Conservation (phyloP, 30 jellyfish, hydroid and myxozoan species). For the Rhopilema esculentum region DNA sequence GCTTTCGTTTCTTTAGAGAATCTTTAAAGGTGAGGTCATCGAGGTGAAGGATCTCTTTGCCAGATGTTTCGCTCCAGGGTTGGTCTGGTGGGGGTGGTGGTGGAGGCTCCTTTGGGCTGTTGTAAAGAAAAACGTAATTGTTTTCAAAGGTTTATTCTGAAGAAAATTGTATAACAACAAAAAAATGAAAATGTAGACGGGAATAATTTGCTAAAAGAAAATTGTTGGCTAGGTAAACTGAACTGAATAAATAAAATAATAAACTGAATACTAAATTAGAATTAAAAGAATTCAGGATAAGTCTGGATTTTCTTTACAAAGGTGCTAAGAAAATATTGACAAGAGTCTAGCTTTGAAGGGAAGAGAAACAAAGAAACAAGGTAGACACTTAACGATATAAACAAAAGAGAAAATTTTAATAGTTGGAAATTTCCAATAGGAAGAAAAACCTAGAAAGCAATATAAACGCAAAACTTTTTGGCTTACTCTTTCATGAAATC, state of each 20-base stretch:
- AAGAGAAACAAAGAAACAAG: no score
- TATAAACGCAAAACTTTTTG: not conserved
- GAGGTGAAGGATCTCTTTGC: constrained; percentile 77
- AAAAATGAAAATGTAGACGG: not conserved
- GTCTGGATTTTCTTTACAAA: no score
- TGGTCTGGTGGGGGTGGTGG: constrained; percentile 95
- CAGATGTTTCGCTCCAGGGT: constrained; percentile 92
- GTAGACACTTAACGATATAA: no score
- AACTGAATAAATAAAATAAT: no score
- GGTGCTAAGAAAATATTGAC: no score
- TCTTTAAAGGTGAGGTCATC: constrained; percentile 78
- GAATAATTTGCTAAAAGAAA: not conserved
- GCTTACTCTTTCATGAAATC: constrained; percentile 94
- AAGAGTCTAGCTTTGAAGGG: no score
- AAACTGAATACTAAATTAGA: no score
- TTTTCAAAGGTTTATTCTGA: no score
- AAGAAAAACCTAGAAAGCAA: not conserved
- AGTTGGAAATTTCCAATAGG: not conserved
- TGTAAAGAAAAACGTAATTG: constrained; percentile 9
- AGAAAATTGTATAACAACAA: no score
- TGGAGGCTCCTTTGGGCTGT: constrained; percentile 94
- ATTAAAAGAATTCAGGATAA: no score
- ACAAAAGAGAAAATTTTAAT: no score
- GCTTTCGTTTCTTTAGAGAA: constrained; percentile 82
- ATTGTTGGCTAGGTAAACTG: no score